These are phyloP conservation scores for Synergus laeviventris DNA, from an alignment of 2,888 invertebrate genomes.

Conservation along the genomic window DNA sequence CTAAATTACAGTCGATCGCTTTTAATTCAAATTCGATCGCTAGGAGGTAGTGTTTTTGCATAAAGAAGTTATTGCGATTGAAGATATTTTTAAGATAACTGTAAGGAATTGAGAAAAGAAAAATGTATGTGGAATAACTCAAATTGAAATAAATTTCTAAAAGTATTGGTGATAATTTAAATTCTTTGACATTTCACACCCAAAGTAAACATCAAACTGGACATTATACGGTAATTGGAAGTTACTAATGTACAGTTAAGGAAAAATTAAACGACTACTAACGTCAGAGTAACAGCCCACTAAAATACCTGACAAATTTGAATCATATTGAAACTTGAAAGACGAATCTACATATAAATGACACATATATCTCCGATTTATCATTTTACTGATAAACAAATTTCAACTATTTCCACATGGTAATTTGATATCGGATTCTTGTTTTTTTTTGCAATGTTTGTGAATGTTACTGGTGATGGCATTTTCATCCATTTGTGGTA, in stretches of 20 bases:
- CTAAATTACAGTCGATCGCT: too few species aligned
- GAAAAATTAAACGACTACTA: not conserved
- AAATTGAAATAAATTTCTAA: not conserved
- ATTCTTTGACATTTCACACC: not conserved
- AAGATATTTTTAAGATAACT: too few species aligned
- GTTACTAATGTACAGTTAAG: not conserved
- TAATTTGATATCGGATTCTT: not conserved
- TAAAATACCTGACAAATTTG: not conserved
- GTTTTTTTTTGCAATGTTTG: not conserved
- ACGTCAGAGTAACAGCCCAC: slow-evolving; percentile 4
- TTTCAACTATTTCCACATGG: not conserved
- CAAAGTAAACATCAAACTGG: not conserved
- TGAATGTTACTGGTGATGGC: too few species aligned
- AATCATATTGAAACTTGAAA: not conserved
- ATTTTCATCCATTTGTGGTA: too few species aligned
- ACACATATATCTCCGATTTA: not conserved
- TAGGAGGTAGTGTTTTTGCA: too few species aligned
- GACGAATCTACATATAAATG: not conserved
- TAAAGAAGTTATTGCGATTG: too few species aligned
- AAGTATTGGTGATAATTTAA: not conserved
- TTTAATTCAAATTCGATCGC: too few species aligned
- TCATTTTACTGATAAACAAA: not conserved
- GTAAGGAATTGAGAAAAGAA: too few species aligned
- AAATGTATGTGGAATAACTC: too few species aligned
- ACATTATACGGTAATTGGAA: not conserved